Percentiles rank a stretch among this genome's conserved stretches.
Evolutionary conservation across 2,113 vertebrate genomes (phyloP).

Genomic region (Triplophysa siluroides): DNA sequence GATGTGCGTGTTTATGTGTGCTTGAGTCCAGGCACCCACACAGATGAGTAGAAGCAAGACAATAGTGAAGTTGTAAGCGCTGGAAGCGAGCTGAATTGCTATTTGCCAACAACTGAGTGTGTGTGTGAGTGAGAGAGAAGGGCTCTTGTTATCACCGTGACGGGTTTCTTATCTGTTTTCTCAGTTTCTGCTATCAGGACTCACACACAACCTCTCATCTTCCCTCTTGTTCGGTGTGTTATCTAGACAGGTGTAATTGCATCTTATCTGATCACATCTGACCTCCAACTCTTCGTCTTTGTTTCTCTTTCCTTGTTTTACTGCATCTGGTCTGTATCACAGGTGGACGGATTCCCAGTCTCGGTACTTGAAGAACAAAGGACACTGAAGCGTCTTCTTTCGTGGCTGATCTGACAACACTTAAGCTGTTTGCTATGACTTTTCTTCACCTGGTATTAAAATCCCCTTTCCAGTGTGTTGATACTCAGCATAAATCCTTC

Average conservation of each 20-base stretch:
- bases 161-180: slow-evolving; percentile 46
- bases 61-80: slow-evolving; percentile 6
- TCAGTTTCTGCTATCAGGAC: slow-evolving; percentile 6
- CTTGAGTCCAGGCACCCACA: not conserved
- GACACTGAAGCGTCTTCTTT: not conserved
- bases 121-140: slow-evolving; percentile 24
- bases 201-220: slow-evolving; percentile 29
- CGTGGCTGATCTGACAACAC: slow-evolving; percentile 2
- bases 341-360: not conserved
- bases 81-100: not conserved
- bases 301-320: not conserved
- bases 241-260: slow-evolving; percentile 54
- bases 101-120: slow-evolving; percentile 35
- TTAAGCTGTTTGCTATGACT: not conserved
- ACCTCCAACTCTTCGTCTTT: slow-evolving; percentile 10
- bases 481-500: no score
- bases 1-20: not conserved
- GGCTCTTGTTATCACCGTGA: slow-evolving; percentile 11
- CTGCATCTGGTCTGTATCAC: slow-evolving; percentile 20
- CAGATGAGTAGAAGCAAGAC: slow-evolving; percentile 7
- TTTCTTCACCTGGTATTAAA: not conserved
- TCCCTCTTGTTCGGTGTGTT: slow-evolving; percentile 28
- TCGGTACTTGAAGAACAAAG: not conserved
- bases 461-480: no score
- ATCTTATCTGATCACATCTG: slow-evolving; percentile 32